These are phyloP conservation scores for Isaurus tuberculatus DNA, from an alignment of 92 coral and sea anemone species.

Conservation along the genomic window DNA sequence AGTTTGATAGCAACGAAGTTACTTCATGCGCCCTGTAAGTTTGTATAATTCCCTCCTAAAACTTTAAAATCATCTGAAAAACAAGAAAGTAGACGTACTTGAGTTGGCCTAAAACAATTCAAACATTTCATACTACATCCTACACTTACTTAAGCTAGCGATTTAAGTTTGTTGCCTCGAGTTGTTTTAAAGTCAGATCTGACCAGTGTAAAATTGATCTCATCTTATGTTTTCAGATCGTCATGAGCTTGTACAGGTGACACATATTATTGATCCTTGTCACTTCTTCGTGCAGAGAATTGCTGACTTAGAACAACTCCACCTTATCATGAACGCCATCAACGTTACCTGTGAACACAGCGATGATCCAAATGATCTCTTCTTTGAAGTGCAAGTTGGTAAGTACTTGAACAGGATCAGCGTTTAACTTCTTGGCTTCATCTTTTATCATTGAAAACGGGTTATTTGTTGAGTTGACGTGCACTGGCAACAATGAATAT, in stretches of 20 bases:
- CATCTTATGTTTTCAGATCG: constrained; percentile 60
- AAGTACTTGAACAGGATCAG: constrained; percentile 5
- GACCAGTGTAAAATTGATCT: background rate
- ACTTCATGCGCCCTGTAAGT: constrained; percentile 39
- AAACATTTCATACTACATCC: no score
- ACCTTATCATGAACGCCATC: constrained; percentile 88
- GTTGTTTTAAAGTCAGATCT: no score
- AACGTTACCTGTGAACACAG: constrained; percentile 81
- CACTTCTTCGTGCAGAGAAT: constrained; percentile 89
- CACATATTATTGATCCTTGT: constrained; percentile 92
- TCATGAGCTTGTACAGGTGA: constrained; percentile 88
- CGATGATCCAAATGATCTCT: constrained; percentile 78
- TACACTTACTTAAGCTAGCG: no score
- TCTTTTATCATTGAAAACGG: no score
- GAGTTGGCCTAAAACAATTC: no score
- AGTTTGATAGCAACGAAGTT: constrained; percentile 22
- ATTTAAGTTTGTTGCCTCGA: no score
- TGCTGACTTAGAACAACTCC: constrained; percentile 86
- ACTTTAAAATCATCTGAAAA: background rate
- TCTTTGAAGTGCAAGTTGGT: constrained; percentile 85
- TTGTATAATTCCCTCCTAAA: background rate
- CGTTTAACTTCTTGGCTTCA: no score
- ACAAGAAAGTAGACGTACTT: no score
- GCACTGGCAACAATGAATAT: no score
- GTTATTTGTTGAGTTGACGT: no score